Base-by-base conservation (phyloP, 2,797 vertebrate genomes). In the Sebastes nivosus region DNA sequence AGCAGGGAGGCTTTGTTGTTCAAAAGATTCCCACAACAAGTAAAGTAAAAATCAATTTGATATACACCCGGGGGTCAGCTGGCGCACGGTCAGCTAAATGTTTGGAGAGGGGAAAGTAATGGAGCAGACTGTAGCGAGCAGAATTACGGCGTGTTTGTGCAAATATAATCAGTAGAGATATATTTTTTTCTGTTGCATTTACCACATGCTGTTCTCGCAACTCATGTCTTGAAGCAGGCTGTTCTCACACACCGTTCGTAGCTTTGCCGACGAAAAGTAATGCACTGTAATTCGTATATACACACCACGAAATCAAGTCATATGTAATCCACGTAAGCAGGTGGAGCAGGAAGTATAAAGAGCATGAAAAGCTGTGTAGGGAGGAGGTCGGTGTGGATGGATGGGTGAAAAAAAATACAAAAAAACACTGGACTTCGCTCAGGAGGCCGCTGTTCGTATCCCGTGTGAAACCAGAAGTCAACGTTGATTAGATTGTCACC, bases 41-140 rank as follows among this genome's bases (percentile, higher is more conserved):
- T 38, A 72, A 82, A 84, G 34, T 75, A 81, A 75, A 85, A 87
- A 87, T 92, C 80, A 18, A 88, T 89, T 6, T 1, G 66, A 80
- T 32, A 79, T 29, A 60, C 72, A 70, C 20, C n/a, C 4, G 46
- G 1, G 24, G 79, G 79, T 81, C 79, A 76, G 76, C 42, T 30
- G 81, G 69, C 52, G 10, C n/a, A 54, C 2, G 10, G 52, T 22
- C 75, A 64, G 71, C 27, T 30, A 42, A 70, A 71, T n/a, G 68
- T 55, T 57, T 29, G 6, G 55, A 13, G 38, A 32, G 7, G 59
- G 29, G 22, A 20, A 65, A n/a, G 25, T n/a, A 1, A 30, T 14
- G 1, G 12, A 42, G 57, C 24, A 16, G 52, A 32, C 25, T 25
- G 12, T 10, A 72, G 55, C 29, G 55, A 58, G 32, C 11, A 36